A percentile compares a stretch with the other conserved stretches of the same genome.
Conservation (phyloP, 2,797 vertebrate genomes). For the Octomys mimax region DNA sequence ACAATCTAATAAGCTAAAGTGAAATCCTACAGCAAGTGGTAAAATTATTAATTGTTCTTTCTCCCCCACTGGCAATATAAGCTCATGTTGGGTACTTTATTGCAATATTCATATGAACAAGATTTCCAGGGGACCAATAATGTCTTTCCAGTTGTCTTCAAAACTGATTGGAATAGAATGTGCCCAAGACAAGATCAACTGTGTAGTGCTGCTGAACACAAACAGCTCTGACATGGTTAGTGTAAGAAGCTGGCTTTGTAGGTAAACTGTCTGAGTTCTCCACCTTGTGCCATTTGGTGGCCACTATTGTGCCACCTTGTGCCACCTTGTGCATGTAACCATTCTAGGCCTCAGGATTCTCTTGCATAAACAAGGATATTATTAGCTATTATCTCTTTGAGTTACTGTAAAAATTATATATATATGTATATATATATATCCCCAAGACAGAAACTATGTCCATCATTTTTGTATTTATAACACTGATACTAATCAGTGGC, state of each 20-base stretch:
- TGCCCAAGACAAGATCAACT: neutral
- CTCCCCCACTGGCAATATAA: neutral
- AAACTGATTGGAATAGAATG: slow-evolving; percentile 14
- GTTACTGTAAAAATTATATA: neutral
- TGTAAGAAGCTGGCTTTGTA: neutral
- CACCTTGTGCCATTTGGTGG: no score
- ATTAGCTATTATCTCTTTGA: neutral
- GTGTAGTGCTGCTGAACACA: neutral
- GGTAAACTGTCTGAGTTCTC: neutral
- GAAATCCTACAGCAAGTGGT: neutral
- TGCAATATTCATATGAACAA: slow-evolving; percentile 23
- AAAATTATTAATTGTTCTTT: slow-evolving; percentile 55
- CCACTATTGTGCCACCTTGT: neutral
- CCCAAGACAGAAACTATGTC: neutral
- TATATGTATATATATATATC: neutral
- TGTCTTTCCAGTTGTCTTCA: slow-evolving; percentile 43
- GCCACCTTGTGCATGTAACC: neutral
- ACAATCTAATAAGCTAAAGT: neutral
- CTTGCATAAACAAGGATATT: neutral
- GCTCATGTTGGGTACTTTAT: slow-evolving; percentile 33
- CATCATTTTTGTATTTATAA: neutral
- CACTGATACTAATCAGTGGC: neutral
- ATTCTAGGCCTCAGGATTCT: neutral
- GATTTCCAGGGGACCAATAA: slow-evolving; percentile 53
- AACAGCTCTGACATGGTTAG: neutral